These are phyloP conservation scores for Caenorhabditis uteleia DNA, from an alignment of 2,888 invertebrate species.

Conservation along the genomic window DNA sequence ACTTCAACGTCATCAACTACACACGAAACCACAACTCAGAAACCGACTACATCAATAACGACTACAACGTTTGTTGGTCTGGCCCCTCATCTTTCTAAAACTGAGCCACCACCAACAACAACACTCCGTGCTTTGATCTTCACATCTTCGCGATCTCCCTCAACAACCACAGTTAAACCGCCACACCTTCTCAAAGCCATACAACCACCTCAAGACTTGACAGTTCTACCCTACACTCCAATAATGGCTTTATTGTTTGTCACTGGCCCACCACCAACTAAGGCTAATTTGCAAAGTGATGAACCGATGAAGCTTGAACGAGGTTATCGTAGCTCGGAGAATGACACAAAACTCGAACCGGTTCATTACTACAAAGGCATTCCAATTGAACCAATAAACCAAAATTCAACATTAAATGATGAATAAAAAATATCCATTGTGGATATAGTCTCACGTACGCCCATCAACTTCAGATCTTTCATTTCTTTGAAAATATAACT, in stretches of 20 bases:
- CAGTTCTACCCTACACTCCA: conserved; percentile 12
- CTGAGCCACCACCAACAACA: too few relatives aligned
- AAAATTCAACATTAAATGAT: conserved; percentile 1
- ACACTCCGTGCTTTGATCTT: too few relatives aligned
- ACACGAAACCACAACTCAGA: neutral
- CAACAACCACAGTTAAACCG: too few relatives aligned
- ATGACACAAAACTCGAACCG: conserved; percentile 6
- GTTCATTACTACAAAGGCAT: conserved; percentile 25
- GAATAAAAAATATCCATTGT: neutral
- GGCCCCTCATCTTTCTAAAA: too few relatives aligned
- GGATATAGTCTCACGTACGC: neutral
- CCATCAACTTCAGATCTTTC: too few relatives aligned
- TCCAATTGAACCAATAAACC: conserved; percentile 27
- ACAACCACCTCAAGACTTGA: conserved; percentile 4
- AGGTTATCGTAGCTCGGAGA: conserved; percentile 12
- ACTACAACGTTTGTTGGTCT: conserved; percentile 20
- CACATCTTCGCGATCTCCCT: too few relatives aligned
- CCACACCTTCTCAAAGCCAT: conserved; percentile 3
- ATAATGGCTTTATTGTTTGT: conserved; percentile 10
- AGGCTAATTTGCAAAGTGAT: too few relatives aligned
- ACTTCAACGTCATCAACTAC: neutral
- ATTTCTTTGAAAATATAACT: neutral
- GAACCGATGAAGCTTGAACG: too few relatives aligned
- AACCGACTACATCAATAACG: neutral
- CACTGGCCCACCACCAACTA: too few relatives aligned